Conservation (phyloP, 2,113 vertebrate genomes). For the Corythoichthys haematopterus region DNA sequence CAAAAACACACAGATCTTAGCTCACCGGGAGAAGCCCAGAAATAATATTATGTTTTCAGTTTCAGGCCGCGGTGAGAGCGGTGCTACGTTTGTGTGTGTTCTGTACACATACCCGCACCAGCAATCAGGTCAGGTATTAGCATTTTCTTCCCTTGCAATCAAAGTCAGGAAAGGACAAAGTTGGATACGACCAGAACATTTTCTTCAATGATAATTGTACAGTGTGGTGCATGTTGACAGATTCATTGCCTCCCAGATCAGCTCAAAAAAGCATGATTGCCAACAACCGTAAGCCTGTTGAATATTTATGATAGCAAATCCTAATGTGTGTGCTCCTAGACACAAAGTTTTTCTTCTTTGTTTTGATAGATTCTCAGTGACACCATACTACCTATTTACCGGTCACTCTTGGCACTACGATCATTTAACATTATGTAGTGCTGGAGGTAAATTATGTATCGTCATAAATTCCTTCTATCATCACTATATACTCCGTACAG, state of each 20-base stretch:
- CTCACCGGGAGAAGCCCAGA: conserved; percentile 11
- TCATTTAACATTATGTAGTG: neutral
- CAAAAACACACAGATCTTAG: conserved; percentile 21
- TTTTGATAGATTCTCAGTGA: neutral
- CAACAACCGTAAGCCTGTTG: neutral
- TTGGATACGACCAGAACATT: neutral
- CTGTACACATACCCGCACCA: neutral
- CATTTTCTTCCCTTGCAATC: neutral
- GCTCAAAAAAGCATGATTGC: neutral
- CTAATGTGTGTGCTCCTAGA: neutral
- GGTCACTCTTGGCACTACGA: neutral
- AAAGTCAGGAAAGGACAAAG: neutral
- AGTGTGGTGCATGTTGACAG: neutral
- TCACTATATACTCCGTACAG: too few species aligned
- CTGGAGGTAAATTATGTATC: too few species aligned
- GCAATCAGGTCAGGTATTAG: neutral
- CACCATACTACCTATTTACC: neutral
- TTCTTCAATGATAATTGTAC: neutral
- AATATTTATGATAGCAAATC: neutral
- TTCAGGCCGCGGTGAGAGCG: conserved; percentile 1
- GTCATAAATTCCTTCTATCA: too few species aligned
- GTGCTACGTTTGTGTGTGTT: neutral
- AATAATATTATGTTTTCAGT: conserved; percentile 44
- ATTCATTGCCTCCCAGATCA: too few species aligned
- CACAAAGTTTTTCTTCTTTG: neutral